These are phyloP conservation scores for Brachyrhaphis roseni DNA, from an alignment of 2,797 vertebrate genomes.

Conservation along the genomic window DNA sequence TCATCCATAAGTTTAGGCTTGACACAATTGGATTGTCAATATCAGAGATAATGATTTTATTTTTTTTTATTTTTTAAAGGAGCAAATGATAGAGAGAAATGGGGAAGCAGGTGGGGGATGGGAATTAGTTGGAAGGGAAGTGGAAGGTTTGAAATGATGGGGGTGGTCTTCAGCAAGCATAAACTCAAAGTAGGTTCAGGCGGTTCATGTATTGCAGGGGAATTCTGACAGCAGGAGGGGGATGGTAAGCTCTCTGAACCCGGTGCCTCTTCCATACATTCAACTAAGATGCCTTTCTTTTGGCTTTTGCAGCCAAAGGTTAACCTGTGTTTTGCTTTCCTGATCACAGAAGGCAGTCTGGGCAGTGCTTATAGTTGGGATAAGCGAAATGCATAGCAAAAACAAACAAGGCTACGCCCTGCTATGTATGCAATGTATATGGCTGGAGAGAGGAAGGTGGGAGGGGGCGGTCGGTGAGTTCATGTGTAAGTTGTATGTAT, in stretches of 20 bases:
- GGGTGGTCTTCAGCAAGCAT: constrained; percentile 58
- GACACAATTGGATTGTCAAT: constrained; percentile 44
- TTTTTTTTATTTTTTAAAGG: background rate
- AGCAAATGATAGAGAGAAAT: background rate
- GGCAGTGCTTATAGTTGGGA: background rate
- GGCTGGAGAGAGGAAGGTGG: constrained; percentile 6
- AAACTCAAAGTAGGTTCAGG: constrained; percentile 68
- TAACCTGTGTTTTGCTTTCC: constrained; percentile 44
- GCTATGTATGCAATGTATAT: constrained; percentile 20
- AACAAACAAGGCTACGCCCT: constrained; percentile 32
- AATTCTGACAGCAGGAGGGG: constrained; percentile 60
- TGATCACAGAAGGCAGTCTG: constrained; percentile 12
- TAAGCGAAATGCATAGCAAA: constrained; percentile 35
- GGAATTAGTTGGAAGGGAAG: constrained; percentile 34
- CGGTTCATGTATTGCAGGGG: constrained; percentile 67
- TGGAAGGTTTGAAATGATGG: constrained; percentile 55
- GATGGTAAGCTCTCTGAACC: constrained; percentile 50
- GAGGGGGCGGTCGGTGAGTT: constrained; percentile 51
- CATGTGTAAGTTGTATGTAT: constrained; percentile 65
- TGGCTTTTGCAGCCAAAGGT: constrained; percentile 59
- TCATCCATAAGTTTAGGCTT: constrained; percentile 19
- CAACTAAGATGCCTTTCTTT: constrained; percentile 28
- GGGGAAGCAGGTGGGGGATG: constrained; percentile 55
- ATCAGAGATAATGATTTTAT: constrained; percentile 17
- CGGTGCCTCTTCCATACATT: constrained; percentile 29